A percentile compares a stretch with the other conserved stretches of the same genome.
Evolutionary conservation across 2,797 vertebrate species (phyloP).

Genomic region (Sciurus vulgaris): DNA sequence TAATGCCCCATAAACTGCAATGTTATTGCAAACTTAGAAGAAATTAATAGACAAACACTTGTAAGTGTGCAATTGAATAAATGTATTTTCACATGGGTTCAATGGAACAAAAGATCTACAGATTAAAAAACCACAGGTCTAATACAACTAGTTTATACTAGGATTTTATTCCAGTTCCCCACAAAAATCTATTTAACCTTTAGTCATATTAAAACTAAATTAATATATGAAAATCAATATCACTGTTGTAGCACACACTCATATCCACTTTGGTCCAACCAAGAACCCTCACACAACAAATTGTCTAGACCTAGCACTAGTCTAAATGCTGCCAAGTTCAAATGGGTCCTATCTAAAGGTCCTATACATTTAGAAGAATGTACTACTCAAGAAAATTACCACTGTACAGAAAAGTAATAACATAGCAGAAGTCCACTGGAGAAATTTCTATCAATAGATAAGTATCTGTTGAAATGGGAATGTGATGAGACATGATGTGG

Average conservation of each 20-base stretch:
- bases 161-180: conserved; percentile 16
- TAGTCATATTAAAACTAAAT: conserved; percentile 28
- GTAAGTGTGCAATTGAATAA: neutral
- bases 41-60: neutral
- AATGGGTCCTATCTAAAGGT: neutral
- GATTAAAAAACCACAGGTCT: neutral
- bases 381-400: neutral
- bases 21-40: neutral
- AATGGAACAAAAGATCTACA: neutral
- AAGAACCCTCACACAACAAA: neutral
- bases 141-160: neutral
- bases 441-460: conserved; percentile 2
- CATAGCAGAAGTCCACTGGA: neutral
- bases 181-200: neutral
- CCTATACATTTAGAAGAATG: neutral
- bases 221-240: neutral
- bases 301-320: neutral
- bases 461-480: neutral
- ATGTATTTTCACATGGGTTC: neutral
- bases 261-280: neutral
- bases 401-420: neutral
- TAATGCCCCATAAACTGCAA: neutral
- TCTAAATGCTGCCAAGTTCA: neutral
- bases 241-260: neutral
- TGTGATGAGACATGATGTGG: neutral